Evolutionary conservation across 1,140 invertebrate genomes (phyloP).

Genomic region (Aphaenogaster floridana): DNA sequence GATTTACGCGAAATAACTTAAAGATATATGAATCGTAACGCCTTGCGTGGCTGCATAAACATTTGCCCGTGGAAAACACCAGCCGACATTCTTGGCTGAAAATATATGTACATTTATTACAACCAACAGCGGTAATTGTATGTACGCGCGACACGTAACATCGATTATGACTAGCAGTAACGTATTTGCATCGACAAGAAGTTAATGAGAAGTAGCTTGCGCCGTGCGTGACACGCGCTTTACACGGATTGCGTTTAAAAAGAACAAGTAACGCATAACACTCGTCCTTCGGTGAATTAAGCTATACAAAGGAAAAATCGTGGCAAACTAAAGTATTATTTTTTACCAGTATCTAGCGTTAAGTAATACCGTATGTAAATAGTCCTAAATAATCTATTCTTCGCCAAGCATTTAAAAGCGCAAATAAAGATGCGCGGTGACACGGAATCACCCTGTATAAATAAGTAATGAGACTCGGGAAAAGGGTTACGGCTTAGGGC

Average conservation of each 20-base stretch:
- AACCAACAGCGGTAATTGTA: constrained; percentile 31
- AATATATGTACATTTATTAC: constrained; percentile 59
- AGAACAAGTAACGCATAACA: background rate
- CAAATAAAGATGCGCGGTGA: background rate
- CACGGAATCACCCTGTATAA: constrained; percentile 11
- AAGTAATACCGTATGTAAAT: background rate
- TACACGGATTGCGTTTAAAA: background rate
- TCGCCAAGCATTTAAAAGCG: background rate
- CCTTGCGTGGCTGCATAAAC: background rate
- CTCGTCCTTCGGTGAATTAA: background rate
- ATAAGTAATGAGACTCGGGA: constrained; percentile 24
- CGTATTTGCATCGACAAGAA: constrained; percentile 34
- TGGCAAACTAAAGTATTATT: background rate
- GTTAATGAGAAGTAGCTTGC: constrained; percentile 47
- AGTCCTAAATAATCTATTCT: background rate
- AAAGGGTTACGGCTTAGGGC: constrained; percentile 46
- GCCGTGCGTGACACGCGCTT: constrained; percentile 6
- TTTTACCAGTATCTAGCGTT: background rate
- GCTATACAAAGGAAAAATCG: background rate
- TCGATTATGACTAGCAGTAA: constrained; percentile 51
- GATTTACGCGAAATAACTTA: constrained; percentile 10
- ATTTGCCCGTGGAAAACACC: constrained; percentile 8
- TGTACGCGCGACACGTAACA: constrained; percentile 38
- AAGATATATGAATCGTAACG: constrained; percentile 27
- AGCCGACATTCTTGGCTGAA: constrained; percentile 20